Percentiles rank a stretch among this genome's conserved stretches.
These are phyloP conservation scores for Cantharis rustica DNA, from an alignment of 2,888 invertebrate genomes.

Conservation along the genomic window DNA sequence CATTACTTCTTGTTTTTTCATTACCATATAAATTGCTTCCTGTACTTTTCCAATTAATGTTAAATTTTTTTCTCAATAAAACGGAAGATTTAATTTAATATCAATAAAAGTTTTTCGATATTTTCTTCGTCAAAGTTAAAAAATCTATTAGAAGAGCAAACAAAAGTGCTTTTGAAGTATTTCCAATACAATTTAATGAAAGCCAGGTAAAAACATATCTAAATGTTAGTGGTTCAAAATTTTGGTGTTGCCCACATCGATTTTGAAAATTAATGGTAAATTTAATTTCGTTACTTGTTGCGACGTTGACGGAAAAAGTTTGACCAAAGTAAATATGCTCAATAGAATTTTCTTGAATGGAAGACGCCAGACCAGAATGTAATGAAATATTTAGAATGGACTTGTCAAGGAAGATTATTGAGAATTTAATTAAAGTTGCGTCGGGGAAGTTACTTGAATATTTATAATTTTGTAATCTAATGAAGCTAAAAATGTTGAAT, in stretches of 20 bases:
- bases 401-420: neutral
- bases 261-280: neutral
- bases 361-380: neutral
- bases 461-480: neutral
- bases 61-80: neutral
- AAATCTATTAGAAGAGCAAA: neutral
- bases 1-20: neutral
- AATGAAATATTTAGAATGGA: neutral
- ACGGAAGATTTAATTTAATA: neutral
- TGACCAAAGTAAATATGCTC: neutral
- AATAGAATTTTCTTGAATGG: neutral
- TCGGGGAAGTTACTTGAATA: neutral
- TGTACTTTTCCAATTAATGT: neutral
- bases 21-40: neutral
- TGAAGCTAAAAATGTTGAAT: neutral
- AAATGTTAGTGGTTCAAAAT: neutral
- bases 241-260: neutral
- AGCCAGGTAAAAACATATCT: neutral
- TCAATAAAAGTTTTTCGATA: neutral
- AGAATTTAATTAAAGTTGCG: neutral
- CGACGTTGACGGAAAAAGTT: neutral
- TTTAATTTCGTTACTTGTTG: neutral
- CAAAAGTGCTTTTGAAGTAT: neutral
- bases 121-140: neutral
- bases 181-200: neutral